A percentile compares a stretch with the other conserved stretches of the same genome.
Evolutionary conservation across 2,888 invertebrate species (phyloP).

Genomic region (Chrysolina americana): DNA sequence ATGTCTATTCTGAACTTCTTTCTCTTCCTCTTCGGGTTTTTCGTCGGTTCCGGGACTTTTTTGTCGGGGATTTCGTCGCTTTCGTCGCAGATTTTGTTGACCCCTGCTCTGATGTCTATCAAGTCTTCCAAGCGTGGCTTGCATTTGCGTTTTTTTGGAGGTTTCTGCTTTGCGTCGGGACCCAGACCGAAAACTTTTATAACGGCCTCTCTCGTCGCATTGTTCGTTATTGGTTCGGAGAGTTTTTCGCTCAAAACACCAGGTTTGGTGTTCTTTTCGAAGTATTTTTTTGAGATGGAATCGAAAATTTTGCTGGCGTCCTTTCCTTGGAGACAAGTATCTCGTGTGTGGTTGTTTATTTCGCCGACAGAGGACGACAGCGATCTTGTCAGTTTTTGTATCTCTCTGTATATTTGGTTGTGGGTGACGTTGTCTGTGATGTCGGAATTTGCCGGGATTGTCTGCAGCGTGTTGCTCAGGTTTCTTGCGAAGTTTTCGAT

Average conservation of each 20-base stretch:
- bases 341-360: slow-evolving; percentile 33
- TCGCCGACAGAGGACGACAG: slow-evolving; percentile 20
- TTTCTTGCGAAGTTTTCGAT: slow-evolving; percentile 35
- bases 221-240: slow-evolving; percentile 25
- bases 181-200: slow-evolving; percentile 38
- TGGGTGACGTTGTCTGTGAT: slow-evolving; percentile 32
- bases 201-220: slow-evolving; percentile 32
- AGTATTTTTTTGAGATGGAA: slow-evolving; percentile 31
- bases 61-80: neutral
- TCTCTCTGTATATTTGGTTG: slow-evolving; percentile 34
- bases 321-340: slow-evolving; percentile 28
- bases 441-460: neutral
- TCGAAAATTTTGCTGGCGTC: slow-evolving; percentile 29
- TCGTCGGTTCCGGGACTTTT: slow-evolving; percentile 25
- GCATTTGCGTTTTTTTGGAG: slow-evolving; percentile 42
- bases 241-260: neutral
- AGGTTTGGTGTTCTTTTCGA: neutral
- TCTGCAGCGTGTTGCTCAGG: neutral
- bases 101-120: slow-evolving; percentile 51
- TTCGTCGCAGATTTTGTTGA: slow-evolving; percentile 36
- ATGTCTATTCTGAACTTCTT: slow-evolving; percentile 44
- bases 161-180: neutral
- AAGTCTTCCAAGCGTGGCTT: slow-evolving; percentile 43
- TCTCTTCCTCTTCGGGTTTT: slow-evolving; percentile 34
- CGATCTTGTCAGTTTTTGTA: slow-evolving; percentile 35